A percentile compares a stretch with the other conserved stretches of the same genome.
These are phyloP conservation scores for Ceramica pisi DNA, from an alignment of 2,888 invertebrate genomes.

Conservation along the genomic window DNA sequence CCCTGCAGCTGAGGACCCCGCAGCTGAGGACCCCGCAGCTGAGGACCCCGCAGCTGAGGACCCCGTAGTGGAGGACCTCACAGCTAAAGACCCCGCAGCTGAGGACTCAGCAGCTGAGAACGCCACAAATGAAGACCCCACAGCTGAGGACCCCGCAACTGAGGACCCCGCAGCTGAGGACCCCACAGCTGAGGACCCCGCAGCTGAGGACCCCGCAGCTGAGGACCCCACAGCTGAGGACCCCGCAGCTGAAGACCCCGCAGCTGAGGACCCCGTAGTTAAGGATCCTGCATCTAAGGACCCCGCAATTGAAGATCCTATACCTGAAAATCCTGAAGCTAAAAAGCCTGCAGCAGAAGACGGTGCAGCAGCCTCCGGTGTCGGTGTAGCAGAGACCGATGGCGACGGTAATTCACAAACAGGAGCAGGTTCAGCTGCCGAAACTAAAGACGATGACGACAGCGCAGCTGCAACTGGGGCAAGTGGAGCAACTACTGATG, in stretches of 20 bases:
- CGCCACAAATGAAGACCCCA: background rate
- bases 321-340: background rate
- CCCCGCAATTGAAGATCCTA: background rate
- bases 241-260: too few relatives aligned
- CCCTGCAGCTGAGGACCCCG: background rate
- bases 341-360: background rate
- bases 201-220: background rate
- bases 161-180: background rate
- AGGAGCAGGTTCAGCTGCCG: too few relatives aligned
- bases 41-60: background rate
- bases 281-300: background rate
- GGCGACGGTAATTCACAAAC: too few relatives aligned
- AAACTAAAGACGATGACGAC: too few relatives aligned
- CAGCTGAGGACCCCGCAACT: background rate
- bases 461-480: too few relatives aligned
- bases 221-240: background rate
- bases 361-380: too few relatives aligned
- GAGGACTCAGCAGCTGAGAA: background rate
- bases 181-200: background rate
- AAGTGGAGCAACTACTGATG: too few relatives aligned
- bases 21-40: too few relatives aligned
- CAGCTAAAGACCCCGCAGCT: background rate
- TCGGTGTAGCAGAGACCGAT: too few relatives aligned
- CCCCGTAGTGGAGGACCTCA: background rate
- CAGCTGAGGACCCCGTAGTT: background rate